Conservation (phyloP, 1,140 invertebrate species). For the Mycetomoellerius zeteki region DNA sequence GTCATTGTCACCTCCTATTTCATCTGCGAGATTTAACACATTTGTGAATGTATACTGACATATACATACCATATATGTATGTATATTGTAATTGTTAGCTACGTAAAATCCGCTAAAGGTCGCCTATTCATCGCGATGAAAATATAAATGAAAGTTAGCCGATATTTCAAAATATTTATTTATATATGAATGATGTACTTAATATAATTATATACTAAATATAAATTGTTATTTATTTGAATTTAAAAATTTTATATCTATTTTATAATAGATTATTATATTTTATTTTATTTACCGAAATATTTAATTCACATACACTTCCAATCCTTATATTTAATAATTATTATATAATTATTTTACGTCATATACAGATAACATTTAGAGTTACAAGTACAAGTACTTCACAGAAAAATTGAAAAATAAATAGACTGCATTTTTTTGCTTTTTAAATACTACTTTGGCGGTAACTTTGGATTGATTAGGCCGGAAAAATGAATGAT, state of each 20-base stretch:
- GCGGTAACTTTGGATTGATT: too few relatives aligned
- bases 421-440: neutral
- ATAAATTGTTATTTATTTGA: neutral
- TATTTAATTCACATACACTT: neutral
- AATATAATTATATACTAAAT: neutral
- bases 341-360: neutral
- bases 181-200: neutral
- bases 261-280: too few relatives aligned
- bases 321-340: neutral
- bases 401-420: neutral
- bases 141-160: neutral
- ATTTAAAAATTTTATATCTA: neutral
- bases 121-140: neutral
- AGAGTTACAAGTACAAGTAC: neutral
- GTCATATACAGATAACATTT: neutral
- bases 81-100: neutral
- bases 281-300: neutral
- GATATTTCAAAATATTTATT: neutral
- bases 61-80: too few relatives aligned
- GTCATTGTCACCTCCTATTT: constrained; percentile 3
- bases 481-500: too few relatives aligned
- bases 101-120: neutral
- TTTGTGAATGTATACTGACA: neutral
- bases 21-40: neutral
- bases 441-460: neutral